These are phyloP conservation scores for Drosophila lacteicornis DNA, from an alignment of 1,140 invertebrate genomes.

Conservation along the genomic window DNA sequence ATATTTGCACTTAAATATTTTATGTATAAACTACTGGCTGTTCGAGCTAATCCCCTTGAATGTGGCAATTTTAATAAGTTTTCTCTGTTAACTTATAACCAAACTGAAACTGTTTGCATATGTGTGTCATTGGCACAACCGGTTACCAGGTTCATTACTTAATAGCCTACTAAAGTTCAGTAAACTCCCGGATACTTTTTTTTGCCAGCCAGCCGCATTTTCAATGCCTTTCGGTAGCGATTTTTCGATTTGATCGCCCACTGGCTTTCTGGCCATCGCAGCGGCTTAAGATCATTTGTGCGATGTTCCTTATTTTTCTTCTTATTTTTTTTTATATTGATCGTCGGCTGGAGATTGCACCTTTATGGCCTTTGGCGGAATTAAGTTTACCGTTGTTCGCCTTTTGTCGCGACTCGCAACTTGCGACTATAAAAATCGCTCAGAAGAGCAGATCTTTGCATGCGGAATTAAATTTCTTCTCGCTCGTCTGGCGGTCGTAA, in stretches of 20 bases:
- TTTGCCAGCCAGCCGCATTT: slow-evolving; percentile 11
- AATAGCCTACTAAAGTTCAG: slow-evolving; percentile 44
- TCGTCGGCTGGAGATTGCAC: slow-evolving; percentile 44
- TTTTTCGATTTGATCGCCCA: slow-evolving; percentile 44
- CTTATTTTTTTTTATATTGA: slow-evolving; percentile 36
- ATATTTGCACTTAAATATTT: slow-evolving; percentile 13
- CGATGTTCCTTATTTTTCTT: slow-evolving; percentile 22
- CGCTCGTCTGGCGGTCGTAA: slow-evolving; percentile 22
- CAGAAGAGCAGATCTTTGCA: slow-evolving; percentile 33
- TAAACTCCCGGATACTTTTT: slow-evolving; percentile 23
- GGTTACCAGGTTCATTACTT: slow-evolving; percentile 36
- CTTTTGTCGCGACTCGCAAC: slow-evolving; percentile 34
- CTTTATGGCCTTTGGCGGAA: slow-evolving; percentile 39
- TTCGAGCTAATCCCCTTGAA: slow-evolving; percentile 12
- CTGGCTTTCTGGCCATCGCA: slow-evolving; percentile 21
- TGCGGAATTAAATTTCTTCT: slow-evolving; percentile 34
- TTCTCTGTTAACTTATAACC: slow-evolving; percentile 6
- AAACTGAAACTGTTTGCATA: slow-evolving; percentile 1
- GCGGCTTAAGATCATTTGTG: slow-evolving; percentile 50
- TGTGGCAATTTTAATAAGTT: slow-evolving; percentile 19
- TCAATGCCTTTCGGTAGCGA: slow-evolving; percentile 46
- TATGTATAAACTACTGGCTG: not conserved
- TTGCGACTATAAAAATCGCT: slow-evolving; percentile 39
- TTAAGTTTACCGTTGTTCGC: slow-evolving; percentile 52
- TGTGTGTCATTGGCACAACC: slow-evolving; percentile 49